These are phyloP conservation scores for Unio delphinus DNA, from an alignment of 2,888 invertebrate species.

Conservation along the genomic window DNA sequence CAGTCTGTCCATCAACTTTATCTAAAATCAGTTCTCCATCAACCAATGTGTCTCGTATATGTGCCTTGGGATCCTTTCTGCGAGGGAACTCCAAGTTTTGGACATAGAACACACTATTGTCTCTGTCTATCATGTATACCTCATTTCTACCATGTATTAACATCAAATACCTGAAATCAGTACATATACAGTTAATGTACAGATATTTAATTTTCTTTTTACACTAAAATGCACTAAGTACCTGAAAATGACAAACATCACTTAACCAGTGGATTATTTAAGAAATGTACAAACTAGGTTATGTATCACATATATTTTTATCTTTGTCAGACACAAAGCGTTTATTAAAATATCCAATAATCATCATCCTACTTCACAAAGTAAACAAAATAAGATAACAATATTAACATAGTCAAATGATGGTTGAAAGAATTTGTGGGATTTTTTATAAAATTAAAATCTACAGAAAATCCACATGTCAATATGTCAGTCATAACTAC, in stretches of 20 bases:
- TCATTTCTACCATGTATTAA: constrained; percentile 88
- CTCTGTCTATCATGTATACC: constrained; percentile 95
- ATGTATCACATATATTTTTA: too few relatives aligned
- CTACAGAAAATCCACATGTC: too few relatives aligned
- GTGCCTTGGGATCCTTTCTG: constrained; percentile 80
- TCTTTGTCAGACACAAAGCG: too few relatives aligned
- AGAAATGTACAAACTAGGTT: constrained; percentile 1
- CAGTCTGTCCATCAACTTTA: constrained; percentile 78
- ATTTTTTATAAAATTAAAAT: too few relatives aligned
- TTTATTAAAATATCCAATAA: too few relatives aligned
- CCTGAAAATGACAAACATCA: not conserved
- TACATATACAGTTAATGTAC: not conserved
- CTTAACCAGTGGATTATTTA: not conserved
- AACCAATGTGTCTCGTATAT: constrained; percentile 85
- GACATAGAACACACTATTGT: constrained; percentile 90
- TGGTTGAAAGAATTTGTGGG: too few relatives aligned
- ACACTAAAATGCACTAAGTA: not conserved
- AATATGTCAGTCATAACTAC: too few relatives aligned
- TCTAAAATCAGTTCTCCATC: constrained; percentile 99
- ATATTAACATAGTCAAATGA: too few relatives aligned
- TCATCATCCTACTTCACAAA: too few relatives aligned
- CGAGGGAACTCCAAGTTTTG: constrained; percentile 82
- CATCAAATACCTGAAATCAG: constrained; percentile 89
- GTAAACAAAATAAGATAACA: too few relatives aligned
- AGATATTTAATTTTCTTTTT: not conserved